Evolutionary conservation across 2,113 vertebrate species (phyloP), one percentile per base, ranked within the genome.

Genomic region (Naja naja): DNA sequence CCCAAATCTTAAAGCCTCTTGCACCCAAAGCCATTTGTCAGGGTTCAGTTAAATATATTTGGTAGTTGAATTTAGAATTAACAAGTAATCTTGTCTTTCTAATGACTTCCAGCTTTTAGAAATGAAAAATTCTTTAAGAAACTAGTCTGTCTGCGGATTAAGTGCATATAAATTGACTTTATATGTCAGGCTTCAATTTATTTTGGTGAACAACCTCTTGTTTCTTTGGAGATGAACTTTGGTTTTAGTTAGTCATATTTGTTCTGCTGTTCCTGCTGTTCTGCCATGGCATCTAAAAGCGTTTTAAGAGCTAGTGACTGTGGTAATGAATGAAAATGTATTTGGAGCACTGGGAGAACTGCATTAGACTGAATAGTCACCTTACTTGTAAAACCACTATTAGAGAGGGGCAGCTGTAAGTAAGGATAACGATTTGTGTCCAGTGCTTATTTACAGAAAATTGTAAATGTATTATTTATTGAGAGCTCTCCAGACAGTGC

Each of bases 381-480:
- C 99, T 99, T 98, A 98, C 98, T 98, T 98, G 98, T 99, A 99
- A 99, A 99, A 99, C 98, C 98, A 97, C 98, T 98, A 98, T 98
- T 99, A 98, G 97, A 97, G 97, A 95, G 97, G 98, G 97, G 97
- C 97, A 97, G 98, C 98, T 98, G 98, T 98, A 98, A 98, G 98
- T 98, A 98, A 98, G 98, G 98, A 98, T 99, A 99, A 99, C 98
- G 97, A 99, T 98, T 98, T 98, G 98, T 98, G 98, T 98, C 98
- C 98, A 97, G 97, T 98, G 98, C 98, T 99, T 99, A 99, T 99
- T 99, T 99, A 99, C 98, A 98, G 98, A 98, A 98, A 98, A 99
- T 98, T 98, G 98, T 98, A 98, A 99, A 99, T 99, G 98, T 98
- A 99, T 99, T 99, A 99, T 99, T 99, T 99, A 99, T 99, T 98